Evolutionary conservation across 1,140 invertebrate genomes (phyloP).

Genomic region (Caligus rogercresseyi): DNA sequence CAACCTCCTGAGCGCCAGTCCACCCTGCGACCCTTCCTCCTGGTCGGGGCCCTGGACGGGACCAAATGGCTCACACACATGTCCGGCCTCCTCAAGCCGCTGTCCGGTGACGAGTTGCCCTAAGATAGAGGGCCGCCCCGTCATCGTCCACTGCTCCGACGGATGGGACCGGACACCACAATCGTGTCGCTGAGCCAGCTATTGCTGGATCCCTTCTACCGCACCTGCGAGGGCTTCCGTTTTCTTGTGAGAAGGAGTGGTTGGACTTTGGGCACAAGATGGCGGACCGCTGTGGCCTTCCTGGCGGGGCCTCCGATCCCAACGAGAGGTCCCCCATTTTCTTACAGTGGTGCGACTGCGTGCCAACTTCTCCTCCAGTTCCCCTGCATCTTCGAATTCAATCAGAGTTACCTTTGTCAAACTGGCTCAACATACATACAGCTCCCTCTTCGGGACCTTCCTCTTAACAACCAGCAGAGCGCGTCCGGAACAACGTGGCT

Average conservation of each 20-base stretch:
- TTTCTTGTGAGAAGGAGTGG: conserved; percentile 86
- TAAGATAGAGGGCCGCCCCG: conserved; percentile 54
- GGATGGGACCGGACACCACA: conserved; percentile 94
- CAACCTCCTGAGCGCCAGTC: conserved; percentile 48
- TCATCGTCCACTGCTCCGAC: conserved; percentile 87
- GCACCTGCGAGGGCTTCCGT: conserved; percentile 81
- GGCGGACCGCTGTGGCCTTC: conserved; percentile 75
- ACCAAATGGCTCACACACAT: conserved; percentile 80
- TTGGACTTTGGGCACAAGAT: conserved; percentile 93
- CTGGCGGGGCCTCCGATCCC: conserved; percentile 54
- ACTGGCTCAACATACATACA: conserved; percentile 81
- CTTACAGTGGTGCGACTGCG: conserved; percentile 90
- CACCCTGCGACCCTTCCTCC: conserved; percentile 34
- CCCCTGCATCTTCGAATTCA: conserved; percentile 87
- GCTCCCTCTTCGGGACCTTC: conserved; percentile 90
- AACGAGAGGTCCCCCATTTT: conserved; percentile 92
- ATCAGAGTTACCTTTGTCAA: conserved; percentile 81
- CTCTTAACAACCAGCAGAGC: conserved; percentile 65
- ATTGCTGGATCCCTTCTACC: conserved; percentile 79
- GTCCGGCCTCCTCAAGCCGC: conserved; percentile 56
- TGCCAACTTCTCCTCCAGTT: conserved; percentile 81
- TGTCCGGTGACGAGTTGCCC: conserved; percentile 26
- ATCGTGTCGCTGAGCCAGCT: conserved; percentile 75
- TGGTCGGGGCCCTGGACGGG: conserved; percentile 65
- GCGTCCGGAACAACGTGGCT: conserved; percentile 43